Conservation (phyloP, 2,888 invertebrate species). For the Rhyacophila evoluta region DNA sequence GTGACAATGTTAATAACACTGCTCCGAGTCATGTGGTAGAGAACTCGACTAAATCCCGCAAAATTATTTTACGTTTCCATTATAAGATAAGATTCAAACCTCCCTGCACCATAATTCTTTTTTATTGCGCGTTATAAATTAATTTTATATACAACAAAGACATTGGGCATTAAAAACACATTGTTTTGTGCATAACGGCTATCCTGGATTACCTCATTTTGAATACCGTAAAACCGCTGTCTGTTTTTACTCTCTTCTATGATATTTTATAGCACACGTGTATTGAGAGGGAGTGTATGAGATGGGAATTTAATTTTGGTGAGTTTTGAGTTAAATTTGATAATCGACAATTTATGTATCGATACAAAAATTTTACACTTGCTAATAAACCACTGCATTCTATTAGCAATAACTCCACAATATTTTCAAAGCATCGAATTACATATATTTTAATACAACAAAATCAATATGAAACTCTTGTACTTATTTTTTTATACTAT, state of each 20-base stretch:
- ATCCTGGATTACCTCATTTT: neutral
- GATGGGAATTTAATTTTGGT: no score
- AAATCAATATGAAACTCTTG: no score
- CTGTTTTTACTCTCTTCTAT: neutral
- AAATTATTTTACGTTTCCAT: conserved; percentile 22
- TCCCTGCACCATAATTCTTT: conserved; percentile 3
- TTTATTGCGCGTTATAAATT: conserved; percentile 24
- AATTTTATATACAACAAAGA: conserved; percentile 22
- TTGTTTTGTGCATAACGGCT: neutral
- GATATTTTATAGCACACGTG: neutral
- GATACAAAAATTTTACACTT: no score
- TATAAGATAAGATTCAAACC: conserved; percentile 22
- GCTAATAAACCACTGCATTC: no score
- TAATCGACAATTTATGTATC: no score
- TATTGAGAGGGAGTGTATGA: neutral
- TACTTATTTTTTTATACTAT: no score
- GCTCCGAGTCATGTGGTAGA: neutral
- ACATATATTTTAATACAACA: no score
- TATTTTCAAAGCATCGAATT: no score
- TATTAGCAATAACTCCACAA: no score
- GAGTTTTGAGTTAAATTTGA: no score
- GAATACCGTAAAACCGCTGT: conserved; percentile 13
- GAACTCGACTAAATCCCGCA: neutral
- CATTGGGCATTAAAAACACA: conserved; percentile 20
- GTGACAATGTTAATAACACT: neutral